phyloP scores from a whole-genome alignment of 2,888 invertebrate species.

The Dryadula phaetusa region DNA sequence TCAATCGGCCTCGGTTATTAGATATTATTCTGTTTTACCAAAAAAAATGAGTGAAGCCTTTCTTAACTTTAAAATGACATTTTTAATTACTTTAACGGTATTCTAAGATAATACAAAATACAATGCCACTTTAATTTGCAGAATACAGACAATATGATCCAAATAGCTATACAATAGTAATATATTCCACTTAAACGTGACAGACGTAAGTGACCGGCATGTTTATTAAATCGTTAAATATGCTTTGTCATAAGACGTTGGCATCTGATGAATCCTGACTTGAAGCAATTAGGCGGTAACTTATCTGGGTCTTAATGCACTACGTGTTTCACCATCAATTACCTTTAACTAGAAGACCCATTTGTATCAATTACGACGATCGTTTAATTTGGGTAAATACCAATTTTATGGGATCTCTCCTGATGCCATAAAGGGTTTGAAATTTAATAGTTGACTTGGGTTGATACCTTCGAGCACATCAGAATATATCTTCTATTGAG shows the following conservation, averaged over 20 bases:
- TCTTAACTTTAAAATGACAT: no score
- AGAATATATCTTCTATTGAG: slow-evolving; percentile 59
- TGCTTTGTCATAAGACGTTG: slow-evolving; percentile 37
- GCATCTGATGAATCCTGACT: slow-evolving; percentile 39
- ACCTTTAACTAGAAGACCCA: slow-evolving; percentile 77
- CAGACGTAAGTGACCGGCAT: slow-evolving; percentile 31
- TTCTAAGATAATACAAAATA: background rate
- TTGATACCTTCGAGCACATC: slow-evolving; percentile 53
- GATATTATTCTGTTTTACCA: no score
- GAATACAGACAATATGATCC: background rate
- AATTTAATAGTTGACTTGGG: slow-evolving; percentile 64
- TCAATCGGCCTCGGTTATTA: no score
- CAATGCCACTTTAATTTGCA: slow-evolving; percentile 2
- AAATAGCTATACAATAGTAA: slow-evolving; percentile 4
- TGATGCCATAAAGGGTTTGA: slow-evolving; percentile 70
- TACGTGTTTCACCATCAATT: slow-evolving; percentile 65
- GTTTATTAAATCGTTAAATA: slow-evolving; percentile 32
- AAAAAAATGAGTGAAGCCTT: no score
- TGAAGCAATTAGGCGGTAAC: slow-evolving; percentile 42
- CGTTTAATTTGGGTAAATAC: slow-evolving; percentile 81
- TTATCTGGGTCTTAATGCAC: slow-evolving; percentile 41
- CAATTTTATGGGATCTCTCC: slow-evolving; percentile 72
- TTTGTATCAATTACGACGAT: slow-evolving; percentile 79
- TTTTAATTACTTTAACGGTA: no score
- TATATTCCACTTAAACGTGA: slow-evolving; percentile 35